phyloP scores from a whole-genome alignment of 2,113 vertebrate genomes.

The Percina caprodes region DNA sequence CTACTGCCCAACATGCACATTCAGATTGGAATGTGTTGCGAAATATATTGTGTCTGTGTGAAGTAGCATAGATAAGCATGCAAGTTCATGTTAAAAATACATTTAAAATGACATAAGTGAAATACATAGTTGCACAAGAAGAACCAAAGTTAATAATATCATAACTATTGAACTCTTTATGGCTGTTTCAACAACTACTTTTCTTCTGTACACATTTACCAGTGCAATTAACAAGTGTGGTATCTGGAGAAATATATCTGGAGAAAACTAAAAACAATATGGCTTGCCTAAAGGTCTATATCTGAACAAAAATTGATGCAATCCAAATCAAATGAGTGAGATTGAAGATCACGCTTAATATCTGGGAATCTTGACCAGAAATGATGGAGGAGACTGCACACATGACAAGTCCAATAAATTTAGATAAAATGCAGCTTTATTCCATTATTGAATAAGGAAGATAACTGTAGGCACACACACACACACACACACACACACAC shows the following conservation, averaged over 20 bases:
- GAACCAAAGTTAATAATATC: background rate
- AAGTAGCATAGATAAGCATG: background rate
- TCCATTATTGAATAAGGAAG: no score
- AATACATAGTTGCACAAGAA: background rate
- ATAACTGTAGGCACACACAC: no score
- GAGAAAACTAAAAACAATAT: constrained; percentile 13
- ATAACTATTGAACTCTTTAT: background rate
- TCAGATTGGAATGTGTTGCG: background rate
- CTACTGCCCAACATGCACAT: background rate
- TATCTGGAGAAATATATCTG: constrained; percentile 19
- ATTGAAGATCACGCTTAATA: background rate
- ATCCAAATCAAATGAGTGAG: background rate
- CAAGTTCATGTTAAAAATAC: background rate
- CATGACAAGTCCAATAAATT: no score
- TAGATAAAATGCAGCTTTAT: no score
- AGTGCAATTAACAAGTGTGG: background rate
- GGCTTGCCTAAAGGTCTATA: background rate
- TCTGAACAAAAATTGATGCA: constrained; percentile 23
- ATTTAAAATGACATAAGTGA: no score
- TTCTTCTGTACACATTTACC: background rate
- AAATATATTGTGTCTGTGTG: background rate
- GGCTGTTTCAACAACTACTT: background rate
- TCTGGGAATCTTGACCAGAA: no score
- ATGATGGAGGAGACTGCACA: no score
- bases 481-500: no score